Evolutionary conservation across 2,888 invertebrate species (phyloP).

Genomic region (Drosophila lutescens): DNA sequence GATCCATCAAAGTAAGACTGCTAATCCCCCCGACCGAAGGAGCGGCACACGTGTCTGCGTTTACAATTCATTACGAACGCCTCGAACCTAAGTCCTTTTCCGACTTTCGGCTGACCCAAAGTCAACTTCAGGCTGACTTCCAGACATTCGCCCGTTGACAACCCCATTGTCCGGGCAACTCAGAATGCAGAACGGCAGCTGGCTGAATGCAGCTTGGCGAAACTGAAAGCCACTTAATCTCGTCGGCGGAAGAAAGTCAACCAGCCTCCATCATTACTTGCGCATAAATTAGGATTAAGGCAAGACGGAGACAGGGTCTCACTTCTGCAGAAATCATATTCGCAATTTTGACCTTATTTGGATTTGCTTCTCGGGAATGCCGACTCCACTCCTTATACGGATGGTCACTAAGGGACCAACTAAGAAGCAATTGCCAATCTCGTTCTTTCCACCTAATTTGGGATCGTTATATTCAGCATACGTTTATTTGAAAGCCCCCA

Average conservation of each 20-base stretch:
- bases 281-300: constrained; percentile 80
- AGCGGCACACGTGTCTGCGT: constrained; percentile 69
- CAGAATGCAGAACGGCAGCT: constrained; percentile 70
- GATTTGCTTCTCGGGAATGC: constrained; percentile 49
- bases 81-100: constrained; percentile 44
- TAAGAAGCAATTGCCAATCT: constrained; percentile 32
- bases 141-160: constrained; percentile 45
- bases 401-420: constrained; percentile 42
- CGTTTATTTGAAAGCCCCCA: constrained; percentile 10
- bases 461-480: constrained; percentile 25
- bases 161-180: constrained; percentile 52
- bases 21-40: constrained; percentile 19
- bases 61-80: constrained; percentile 74
- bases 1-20: constrained; percentile 26
- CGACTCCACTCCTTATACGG: constrained; percentile 48
- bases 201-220: constrained; percentile 41
- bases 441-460: constrained; percentile 11
- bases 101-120: constrained; percentile 58
- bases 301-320: constrained; percentile 1
- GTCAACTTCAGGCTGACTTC: constrained; percentile 55
- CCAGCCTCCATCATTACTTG: constrained; percentile 77
- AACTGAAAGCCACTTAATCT: constrained; percentile 79
- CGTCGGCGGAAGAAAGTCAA: constrained; percentile 48
- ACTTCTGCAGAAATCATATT: constrained; percentile 69
- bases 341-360: constrained; percentile 77